These are phyloP conservation scores for Tamandua tetradactyla DNA, from an alignment of 2,797 vertebrate species.

Conservation along the genomic window DNA sequence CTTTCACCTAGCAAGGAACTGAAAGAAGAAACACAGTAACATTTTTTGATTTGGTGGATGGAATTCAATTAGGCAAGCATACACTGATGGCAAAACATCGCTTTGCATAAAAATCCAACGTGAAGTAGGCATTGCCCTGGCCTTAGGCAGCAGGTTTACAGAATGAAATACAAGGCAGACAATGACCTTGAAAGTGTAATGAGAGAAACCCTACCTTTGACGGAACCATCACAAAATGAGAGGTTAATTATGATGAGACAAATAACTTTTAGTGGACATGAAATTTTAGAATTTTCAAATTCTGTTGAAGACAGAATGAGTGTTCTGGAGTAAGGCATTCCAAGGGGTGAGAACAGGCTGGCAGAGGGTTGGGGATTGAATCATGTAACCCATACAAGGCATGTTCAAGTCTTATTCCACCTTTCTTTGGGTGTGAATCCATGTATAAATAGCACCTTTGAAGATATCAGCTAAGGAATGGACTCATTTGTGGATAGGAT, in stretches of 20 bases:
- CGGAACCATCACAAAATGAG: accelerated
- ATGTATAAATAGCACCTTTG: too few relatives aligned
- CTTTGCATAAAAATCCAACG: neutral
- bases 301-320: neutral
- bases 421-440: too few relatives aligned
- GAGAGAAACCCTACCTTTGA: neutral
- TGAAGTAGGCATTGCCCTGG: neutral
- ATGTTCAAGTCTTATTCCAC: too few relatives aligned
- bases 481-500: too few relatives aligned
- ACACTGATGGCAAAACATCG: neutral
- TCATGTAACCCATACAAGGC: too few relatives aligned
- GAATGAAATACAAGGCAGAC: neutral
- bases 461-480: too few relatives aligned
- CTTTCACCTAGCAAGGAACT: neutral
- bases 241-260: neutral
- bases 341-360: too few relatives aligned
- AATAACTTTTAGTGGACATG: neutral
- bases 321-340: neutral
- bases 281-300: too few relatives aligned
- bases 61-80: neutral
- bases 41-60: neutral
- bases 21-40: neutral
- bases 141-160: neutral
- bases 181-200: neutral
- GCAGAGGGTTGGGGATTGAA: neutral